Base-by-base conservation (phyloP, 2,888 invertebrate genomes). In the Coleophora deauratella region DNA sequence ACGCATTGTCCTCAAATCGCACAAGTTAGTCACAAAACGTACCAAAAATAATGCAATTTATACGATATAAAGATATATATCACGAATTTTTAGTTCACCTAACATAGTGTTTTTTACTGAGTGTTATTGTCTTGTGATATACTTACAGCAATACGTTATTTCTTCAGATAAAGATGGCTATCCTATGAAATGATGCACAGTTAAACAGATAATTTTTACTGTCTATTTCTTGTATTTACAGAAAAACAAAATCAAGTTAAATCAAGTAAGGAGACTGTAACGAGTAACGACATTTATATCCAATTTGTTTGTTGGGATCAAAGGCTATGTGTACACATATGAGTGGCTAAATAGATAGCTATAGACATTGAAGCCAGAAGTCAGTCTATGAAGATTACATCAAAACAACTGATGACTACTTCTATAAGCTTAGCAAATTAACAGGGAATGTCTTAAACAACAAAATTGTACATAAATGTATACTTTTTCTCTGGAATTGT, bases 141-240 rank as follows among this genome's bases (percentile, higher is more conserved):
- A 85, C 84, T 86, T 86, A 86, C 86, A 86, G 86, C 78, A 82
- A 4, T 74, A 81, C 73, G 68, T 84, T 80, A 86, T 82, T 81
- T 86, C 86, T 86, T 86, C 86, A 84, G 78, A 85, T 82, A 86
- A 80, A 86, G 88, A 87, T 87, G 88, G 88, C 88, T 89, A 89
- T 90, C 90, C 90, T 90, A 90, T 88, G 88, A 88, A 89, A 89
- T 89, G 89, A 88, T 88, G 89, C 89, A 90, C 88, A 91, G 90
- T 90, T 90, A 90, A 91, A 91, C 88, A 90, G 88, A 90, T 90
- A 88, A 89, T 90, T 88, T 91, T 89, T 90, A 89, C 87, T 86
- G 79, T 73, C 84, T 77, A 78, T 82, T 81, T 81, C 73, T 81
- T 80, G 79, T 84, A 85, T 86, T 84, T 81, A 84, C 80, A 86